Conservation (phyloP, 2,888 invertebrate species). For the Morpho deidamia region DNA sequence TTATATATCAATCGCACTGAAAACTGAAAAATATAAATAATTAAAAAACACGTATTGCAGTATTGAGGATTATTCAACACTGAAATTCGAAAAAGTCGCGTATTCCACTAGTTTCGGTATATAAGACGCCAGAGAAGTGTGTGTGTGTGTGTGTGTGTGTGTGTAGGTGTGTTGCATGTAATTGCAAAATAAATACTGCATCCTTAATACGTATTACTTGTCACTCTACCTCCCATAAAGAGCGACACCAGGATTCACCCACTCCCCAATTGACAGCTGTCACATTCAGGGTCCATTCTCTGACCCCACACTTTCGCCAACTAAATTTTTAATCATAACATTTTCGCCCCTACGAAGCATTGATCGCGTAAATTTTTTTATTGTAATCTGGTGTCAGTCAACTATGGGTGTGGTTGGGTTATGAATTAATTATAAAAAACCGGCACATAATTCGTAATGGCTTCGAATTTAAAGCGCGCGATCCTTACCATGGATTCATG, state of each 20-base stretch:
- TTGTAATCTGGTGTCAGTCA: constrained; percentile 63
- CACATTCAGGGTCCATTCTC: constrained; percentile 41
- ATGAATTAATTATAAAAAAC: constrained; percentile 34
- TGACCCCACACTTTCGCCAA: constrained; percentile 55
- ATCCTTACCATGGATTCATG: no score
- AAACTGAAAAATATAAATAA: no score
- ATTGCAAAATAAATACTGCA: no score
- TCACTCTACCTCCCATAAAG: constrained; percentile 6
- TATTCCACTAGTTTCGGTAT: neutral
- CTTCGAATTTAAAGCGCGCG: no score
- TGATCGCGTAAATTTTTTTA: constrained; percentile 47
- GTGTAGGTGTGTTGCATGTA: no score
- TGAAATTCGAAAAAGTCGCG: neutral
- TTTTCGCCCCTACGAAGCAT: constrained; percentile 55
- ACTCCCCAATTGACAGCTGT: constrained; percentile 65
- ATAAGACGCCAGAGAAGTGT: no score
- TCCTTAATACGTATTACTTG: neutral
- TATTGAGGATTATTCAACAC: no score
- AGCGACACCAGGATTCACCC: constrained; percentile 2
- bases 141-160: no score
- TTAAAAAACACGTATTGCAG: no score
- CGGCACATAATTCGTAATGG: no score
- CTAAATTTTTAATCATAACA: constrained; percentile 77
- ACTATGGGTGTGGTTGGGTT: constrained; percentile 46
- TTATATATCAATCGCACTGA: no score